Evolutionary conservation across 2,797 vertebrate species (phyloP).

Genomic region (Esox lucius): DNA sequence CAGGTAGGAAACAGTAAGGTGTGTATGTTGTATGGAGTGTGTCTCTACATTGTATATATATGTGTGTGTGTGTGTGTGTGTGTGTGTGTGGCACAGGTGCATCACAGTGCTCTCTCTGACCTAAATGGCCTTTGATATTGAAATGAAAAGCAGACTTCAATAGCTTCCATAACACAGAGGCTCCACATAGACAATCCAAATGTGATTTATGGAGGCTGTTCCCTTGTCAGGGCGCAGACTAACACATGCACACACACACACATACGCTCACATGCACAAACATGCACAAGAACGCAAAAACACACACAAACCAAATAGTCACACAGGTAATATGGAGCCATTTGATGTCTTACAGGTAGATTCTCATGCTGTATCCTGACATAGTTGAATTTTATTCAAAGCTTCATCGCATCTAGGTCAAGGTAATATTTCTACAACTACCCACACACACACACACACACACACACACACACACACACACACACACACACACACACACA

Average conservation of each 20-base stretch:
- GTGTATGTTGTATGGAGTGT: too few relatives aligned
- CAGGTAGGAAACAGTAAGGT: too few relatives aligned
- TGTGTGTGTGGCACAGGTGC: too few relatives aligned
- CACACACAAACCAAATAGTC: neutral
- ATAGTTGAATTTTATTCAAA: neutral
- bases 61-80: too few relatives aligned
- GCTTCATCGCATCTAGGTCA: neutral
- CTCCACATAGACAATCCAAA: too few relatives aligned
- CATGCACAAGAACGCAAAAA: neutral
- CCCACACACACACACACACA: neutral
- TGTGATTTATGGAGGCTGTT: too few relatives aligned
- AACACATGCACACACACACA: neutral
- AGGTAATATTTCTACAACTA: neutral
- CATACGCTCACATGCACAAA: neutral
- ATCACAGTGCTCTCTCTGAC: too few relatives aligned
- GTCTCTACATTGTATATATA: too few relatives aligned
- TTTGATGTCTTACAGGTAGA: neutral
- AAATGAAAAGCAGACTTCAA: too few relatives aligned
- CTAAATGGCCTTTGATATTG: too few relatives aligned
- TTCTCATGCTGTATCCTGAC: neutral
- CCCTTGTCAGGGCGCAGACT: neutral
- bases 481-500: neutral
- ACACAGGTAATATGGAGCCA: neutral
- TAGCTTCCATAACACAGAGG: too few relatives aligned
- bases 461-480: neutral